Conservation (phyloP, 2,888 invertebrate species). For the Philaethria dido region DNA sequence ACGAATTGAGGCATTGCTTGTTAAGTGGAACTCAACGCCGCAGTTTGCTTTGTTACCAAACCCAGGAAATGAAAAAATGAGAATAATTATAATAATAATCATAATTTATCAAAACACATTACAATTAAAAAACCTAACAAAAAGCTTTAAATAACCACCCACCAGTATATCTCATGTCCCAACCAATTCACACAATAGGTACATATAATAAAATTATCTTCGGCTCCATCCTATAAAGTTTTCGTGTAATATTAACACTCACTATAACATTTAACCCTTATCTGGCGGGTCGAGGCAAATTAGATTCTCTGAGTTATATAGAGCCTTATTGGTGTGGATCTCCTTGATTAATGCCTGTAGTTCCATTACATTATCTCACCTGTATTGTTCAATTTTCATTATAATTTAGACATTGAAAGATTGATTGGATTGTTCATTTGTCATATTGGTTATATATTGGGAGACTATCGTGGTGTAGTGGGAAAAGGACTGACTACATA, state of each 20-base stretch:
- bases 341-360: constrained; percentile 49
- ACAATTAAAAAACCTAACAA: too few relatives aligned
- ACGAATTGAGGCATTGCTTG: too few relatives aligned
- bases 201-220: constrained; percentile 41
- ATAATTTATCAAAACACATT: too few relatives aligned
- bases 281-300: constrained; percentile 47
- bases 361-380: constrained; percentile 44
- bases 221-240: constrained; percentile 42
- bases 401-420: constrained; percentile 31
- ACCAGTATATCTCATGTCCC: background rate
- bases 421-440: constrained; percentile 19
- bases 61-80: too few relatives aligned
- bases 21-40: too few relatives aligned
- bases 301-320: constrained; percentile 51
- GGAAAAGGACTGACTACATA: too few relatives aligned
- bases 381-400: constrained; percentile 36
- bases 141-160: background rate
- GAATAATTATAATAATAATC: too few relatives aligned
- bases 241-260: constrained; percentile 49
- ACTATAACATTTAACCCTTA: constrained; percentile 49
- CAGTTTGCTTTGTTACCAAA: too few relatives aligned
- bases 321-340: constrained; percentile 49
- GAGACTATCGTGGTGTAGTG: too few relatives aligned
- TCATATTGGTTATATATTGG: constrained; percentile 7
- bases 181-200: constrained; percentile 21